Evolutionary conservation across 2,888 invertebrate species (phyloP).

Genomic region (Eudemis profundana): DNA sequence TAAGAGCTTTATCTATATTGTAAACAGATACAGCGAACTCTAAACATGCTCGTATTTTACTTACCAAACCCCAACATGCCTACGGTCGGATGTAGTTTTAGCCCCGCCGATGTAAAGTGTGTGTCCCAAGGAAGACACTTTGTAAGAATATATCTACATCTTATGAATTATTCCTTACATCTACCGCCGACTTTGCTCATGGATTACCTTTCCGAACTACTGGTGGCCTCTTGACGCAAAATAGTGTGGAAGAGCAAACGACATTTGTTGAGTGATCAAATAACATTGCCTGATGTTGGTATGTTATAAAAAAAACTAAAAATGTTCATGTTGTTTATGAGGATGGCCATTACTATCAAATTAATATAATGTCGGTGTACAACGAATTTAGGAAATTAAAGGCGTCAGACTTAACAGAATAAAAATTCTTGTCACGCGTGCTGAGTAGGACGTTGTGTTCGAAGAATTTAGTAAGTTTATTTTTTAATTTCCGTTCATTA

Average conservation of each 20-base stretch:
- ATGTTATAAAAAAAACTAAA: too few relatives aligned
- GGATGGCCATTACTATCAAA: too few relatives aligned
- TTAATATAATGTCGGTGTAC: too few relatives aligned
- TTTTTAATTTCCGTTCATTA: too few relatives aligned
- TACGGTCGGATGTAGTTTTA: slow-evolving; percentile 34
- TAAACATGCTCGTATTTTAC: slow-evolving; percentile 13
- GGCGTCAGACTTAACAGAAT: too few relatives aligned
- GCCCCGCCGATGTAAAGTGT: slow-evolving; percentile 30
- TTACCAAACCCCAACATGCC: slow-evolving; percentile 20
- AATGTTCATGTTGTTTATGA: too few relatives aligned
- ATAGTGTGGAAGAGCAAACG: not conserved
- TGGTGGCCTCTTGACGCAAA: slow-evolving; percentile 24
- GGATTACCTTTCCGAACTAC: slow-evolving; percentile 34
- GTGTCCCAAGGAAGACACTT: slow-evolving; percentile 38
- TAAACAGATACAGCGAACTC: not conserved
- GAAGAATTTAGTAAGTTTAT: too few relatives aligned
- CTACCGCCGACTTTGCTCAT: slow-evolving; percentile 32
- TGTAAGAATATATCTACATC: slow-evolving; percentile 42
- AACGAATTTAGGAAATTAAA: too few relatives aligned
- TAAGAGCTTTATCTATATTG: not conserved
- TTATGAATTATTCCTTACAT: slow-evolving; percentile 47
- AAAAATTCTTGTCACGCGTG: too few relatives aligned
- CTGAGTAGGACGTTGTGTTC: too few relatives aligned
- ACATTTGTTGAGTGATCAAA: too few relatives aligned
- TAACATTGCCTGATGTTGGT: too few relatives aligned